Evolutionary conservation across 2,113 vertebrate genomes (phyloP), one percentile per base, ranked within the genome.

Genomic region (Lepidothrix coronata): DNA sequence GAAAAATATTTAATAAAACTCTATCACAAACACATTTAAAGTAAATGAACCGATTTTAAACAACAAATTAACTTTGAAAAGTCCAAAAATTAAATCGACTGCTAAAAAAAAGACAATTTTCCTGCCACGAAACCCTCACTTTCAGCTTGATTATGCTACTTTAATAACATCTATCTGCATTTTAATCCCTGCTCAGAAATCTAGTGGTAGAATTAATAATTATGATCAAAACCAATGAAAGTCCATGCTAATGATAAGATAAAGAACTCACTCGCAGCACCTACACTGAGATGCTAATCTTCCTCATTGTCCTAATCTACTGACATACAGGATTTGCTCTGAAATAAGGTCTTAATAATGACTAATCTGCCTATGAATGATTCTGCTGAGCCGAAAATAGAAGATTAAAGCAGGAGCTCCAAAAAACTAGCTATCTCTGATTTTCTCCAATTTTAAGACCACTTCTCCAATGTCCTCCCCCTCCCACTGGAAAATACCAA

Each of bases 321-420:
- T 95, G 95, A 96, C 95, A 97, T 67, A 91, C 68, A 94, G 91
- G 65, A 87, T 95, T 93, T 88, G 88, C 85, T 94, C 85, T 97
- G 90, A 97, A 98, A 97, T 98, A 97, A 98, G 91, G 97, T 93
- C 88, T 98, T 98, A 98, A 98, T 98, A 98, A 98, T 96, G 91
- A 97, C 96, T 97, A 97, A 98, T 97, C 95, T 92, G 43, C 16
- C 93, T 85, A 58, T 89, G 85, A 96, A 93, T 97, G 96, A 96
- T 96, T 97, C 81, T 94, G 88, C 84, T 95, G 77, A 97, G 94
- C 83, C 96, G 85, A 98, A 98, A 97, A 97, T 93, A 71, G 78
- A 97, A 94, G 95, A 97, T 97, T 97, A 97, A 73, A 91, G 88
- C 92, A 90, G 63, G 41, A 96, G 59, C 52, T 92, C 61, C 52